Base-by-base conservation (phyloP, 2,888 invertebrate genomes). In the Timandra comae region DNA sequence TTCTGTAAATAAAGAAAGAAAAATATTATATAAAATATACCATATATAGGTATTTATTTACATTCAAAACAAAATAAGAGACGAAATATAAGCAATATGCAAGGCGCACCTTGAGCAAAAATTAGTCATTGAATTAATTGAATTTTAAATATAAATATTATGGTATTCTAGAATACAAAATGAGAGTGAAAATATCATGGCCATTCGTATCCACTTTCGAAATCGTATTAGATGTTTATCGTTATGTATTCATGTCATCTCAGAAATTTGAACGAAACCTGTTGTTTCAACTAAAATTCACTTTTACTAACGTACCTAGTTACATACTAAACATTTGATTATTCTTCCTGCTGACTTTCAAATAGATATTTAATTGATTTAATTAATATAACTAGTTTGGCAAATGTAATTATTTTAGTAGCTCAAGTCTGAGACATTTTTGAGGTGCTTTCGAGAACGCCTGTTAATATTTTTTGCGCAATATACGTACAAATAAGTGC, bases 141-240 rank as follows among this genome's bases (percentile, higher is more conserved):
- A 16, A 5, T 16, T 16, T 6, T 16, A 16, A 5, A 16, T 16
- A 3, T 1, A 16, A 16, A 16, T 16, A 16, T 16, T 16, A 16
- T 16, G 3, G 6, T 3, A 16, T 16, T 3, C 16, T 39, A 38
- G 33, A 41, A 35, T 39, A 40, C 19, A 28, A 45, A 30, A 33
- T 44, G 38, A 49, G 28, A 56, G 53, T 52, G 52, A 59, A 60
- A 59, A 52, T 54, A 54, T 49, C 45, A 48, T 38, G 40, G 43
- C 41, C 37, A 49, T 41, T 51, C 45, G 30, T 38, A 52, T 43
- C 37, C 30, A 49, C 58, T 64, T 65, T 66, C 58, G 52, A 63
- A 63, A 55, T 35, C 41, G 41, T 49, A 46, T 30, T 34, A 38
- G 46, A 46, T 46, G 57, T 59, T 54, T 52, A 55, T 56, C 22